A percentile compares a stretch with the other conserved stretches of the same genome.
These are phyloP conservation scores for Drosophila subobscura DNA, from an alignment of 1,140 invertebrate species.

Conservation along the genomic window DNA sequence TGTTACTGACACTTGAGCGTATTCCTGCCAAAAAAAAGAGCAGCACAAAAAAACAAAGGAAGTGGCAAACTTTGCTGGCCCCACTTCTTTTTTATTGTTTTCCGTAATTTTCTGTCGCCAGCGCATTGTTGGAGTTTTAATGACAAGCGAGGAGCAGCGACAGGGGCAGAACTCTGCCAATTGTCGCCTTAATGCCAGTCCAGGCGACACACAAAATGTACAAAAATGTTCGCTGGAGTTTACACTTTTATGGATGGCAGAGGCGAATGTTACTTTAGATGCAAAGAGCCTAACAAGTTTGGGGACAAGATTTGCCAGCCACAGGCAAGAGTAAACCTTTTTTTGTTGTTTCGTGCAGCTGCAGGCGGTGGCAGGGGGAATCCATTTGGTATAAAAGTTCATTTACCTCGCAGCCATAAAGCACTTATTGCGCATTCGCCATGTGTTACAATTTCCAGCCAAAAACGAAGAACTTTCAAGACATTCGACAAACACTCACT, in stretches of 20 bases:
- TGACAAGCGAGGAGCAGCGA: conserved; percentile 53
- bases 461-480: conserved; percentile 52
- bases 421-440: conserved; percentile 71
- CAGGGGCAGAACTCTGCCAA: conserved; percentile 35
- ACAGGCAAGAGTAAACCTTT: conserved; percentile 4
- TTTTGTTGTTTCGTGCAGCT: conserved; percentile 6
- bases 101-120: conserved; percentile 49
- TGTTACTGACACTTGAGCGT: conserved; percentile 79
- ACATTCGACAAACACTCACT: conserved; percentile 52
- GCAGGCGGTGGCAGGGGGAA: conserved; percentile 18
- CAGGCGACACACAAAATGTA: conserved; percentile 52
- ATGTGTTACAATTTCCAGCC: conserved; percentile 64
- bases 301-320: conserved; percentile 10
- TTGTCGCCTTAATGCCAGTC: conserved; percentile 74
- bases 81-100: conserved; percentile 56
- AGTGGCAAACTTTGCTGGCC: conserved; percentile 36
- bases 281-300: conserved; percentile 35
- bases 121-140: conserved; percentile 74
- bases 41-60: neutral
- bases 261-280: conserved; percentile 44
- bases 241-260: conserved; percentile 43
- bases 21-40: conserved; percentile 64
- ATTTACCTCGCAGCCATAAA: conserved; percentile 68
- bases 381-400: conserved; percentile 53
- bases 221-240: conserved; percentile 43